Conservation (phyloP, 2,888 invertebrate species). For the Eubasilissa splendida region DNA sequence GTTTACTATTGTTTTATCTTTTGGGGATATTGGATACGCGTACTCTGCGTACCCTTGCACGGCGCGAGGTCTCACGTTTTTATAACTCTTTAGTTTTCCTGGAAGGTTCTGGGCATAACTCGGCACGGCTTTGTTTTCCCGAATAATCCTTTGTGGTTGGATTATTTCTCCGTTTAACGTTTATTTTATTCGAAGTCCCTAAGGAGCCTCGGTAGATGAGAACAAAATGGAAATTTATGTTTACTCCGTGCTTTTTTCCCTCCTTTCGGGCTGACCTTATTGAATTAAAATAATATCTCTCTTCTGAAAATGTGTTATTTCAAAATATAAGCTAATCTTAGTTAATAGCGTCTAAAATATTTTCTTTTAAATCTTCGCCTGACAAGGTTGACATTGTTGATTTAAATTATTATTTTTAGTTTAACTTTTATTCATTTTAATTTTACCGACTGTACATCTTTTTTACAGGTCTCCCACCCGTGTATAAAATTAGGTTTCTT, state of each 20-base stretch:
- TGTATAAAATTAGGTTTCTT: no score
- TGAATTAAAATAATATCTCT: not conserved
- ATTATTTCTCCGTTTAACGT: constrained; percentile 33
- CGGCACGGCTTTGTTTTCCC: constrained; percentile 29
- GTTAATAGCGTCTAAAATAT: not conserved
- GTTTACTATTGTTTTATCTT: no score
- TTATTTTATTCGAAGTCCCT: constrained; percentile 29
- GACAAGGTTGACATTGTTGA: no score
- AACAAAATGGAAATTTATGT: constrained; percentile 31
- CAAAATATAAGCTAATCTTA: not conserved
- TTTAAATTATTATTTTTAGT: no score
- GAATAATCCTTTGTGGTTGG: constrained; percentile 29
- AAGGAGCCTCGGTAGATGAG: not conserved
- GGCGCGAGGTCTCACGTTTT: not conserved
- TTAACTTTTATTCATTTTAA: no score
- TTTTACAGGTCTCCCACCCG: no score
- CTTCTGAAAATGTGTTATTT: not conserved
- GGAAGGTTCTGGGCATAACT: constrained; percentile 33
- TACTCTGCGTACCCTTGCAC: not conserved
- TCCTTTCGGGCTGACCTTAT: not conserved
- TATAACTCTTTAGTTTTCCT: constrained; percentile 28
- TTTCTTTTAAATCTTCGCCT: no score
- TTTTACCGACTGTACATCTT: no score
- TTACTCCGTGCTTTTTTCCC: constrained; percentile 17
- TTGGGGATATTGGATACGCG: no score